A percentile compares a stretch with the other conserved stretches of the same genome.
Evolutionary conservation across 2,888 invertebrate species (phyloP).

Genomic region (Heliconius sara): DNA sequence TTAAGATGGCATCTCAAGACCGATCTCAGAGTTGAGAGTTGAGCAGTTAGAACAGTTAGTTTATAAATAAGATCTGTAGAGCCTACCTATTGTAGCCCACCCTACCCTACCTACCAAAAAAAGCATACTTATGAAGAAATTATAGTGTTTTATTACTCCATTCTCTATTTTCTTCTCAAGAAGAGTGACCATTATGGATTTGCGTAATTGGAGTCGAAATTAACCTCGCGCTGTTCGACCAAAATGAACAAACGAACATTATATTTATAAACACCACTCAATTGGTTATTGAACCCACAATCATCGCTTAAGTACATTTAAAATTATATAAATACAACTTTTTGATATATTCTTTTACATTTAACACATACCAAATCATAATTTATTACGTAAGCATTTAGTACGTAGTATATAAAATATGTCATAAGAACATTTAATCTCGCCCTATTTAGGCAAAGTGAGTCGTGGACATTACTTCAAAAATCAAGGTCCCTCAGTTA

Average conservation of each 20-base stretch:
- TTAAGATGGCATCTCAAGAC: too few species aligned
- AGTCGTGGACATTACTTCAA: conserved; percentile 31
- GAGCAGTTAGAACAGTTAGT: too few species aligned
- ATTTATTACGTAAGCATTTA: not conserved
- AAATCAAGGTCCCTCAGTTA: conserved; percentile 39
- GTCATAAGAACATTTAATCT: conserved; percentile 17
- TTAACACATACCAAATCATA: not conserved
- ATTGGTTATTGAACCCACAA: conserved; percentile 7
- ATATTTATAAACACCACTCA: conserved; percentile 2
- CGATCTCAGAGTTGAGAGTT: too few species aligned
- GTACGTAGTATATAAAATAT: not conserved
- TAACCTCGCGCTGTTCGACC: not conserved
- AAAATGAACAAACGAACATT: not conserved
- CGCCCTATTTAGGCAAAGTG: conserved; percentile 29
- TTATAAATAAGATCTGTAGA: too few species aligned
- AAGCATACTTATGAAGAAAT: too few species aligned
- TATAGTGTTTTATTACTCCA: too few species aligned
- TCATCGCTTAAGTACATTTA: not conserved
- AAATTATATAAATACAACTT: not conserved
- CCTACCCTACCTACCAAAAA: too few species aligned
- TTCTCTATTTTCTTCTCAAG: not conserved
- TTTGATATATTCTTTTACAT: not conserved
- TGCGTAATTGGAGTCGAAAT: not conserved
- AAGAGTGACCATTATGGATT: not conserved
- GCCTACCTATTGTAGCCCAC: too few species aligned